Base-by-base conservation (phyloP, 2,113 vertebrate species). In the Bos indicus region DNA sequence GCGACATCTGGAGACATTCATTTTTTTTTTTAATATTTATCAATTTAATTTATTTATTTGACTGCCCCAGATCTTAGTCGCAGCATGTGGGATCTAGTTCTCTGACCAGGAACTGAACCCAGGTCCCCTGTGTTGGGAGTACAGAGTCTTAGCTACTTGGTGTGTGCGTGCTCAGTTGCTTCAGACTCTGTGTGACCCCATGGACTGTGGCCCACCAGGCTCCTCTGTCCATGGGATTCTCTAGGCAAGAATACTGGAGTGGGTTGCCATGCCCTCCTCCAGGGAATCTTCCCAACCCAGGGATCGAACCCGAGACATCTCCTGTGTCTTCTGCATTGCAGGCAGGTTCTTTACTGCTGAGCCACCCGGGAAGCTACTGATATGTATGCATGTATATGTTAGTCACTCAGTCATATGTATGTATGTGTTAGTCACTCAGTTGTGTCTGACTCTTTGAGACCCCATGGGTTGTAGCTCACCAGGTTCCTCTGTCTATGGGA, bases 251-350 rank as follows among this genome's bases (percentile, higher is more conserved):
- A 71, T 71, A 71, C 64, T 36, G 19, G 64, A 36, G 64, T 36
- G 64, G n/a, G n/a, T 71, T 36, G n/a, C n/a, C n/a, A 11, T 21
- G 8, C n/a, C n/a, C 17, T 36, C n/a, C 64, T 21, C 64, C 17
- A 67, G 64, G 64, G 33, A n/a, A 36, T 67, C 64, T 67, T 67
- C 64, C 64, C 17, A 11, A 11, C 64, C 64, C 64, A 71, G 17
- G 64, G 9, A 71, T 23, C 0, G 2, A 71, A 36, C 64, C 17
- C 2, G 0, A 0, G 0, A 14, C 30, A 33, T 33, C 62, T 33
- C 7, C 33, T 64, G 62, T 21, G n/a, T 71, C n/a, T 71, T 21
- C 64, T 71, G 64, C 17, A 11, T 36, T 0, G 4, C 64, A 36
- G n/a, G n/a, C 64, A 36, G 64, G n/a, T 36, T 21, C 64, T 71